Base-by-base conservation (phyloP, 2,113 vertebrate genomes). In the Rutilus rutilus region DNA sequence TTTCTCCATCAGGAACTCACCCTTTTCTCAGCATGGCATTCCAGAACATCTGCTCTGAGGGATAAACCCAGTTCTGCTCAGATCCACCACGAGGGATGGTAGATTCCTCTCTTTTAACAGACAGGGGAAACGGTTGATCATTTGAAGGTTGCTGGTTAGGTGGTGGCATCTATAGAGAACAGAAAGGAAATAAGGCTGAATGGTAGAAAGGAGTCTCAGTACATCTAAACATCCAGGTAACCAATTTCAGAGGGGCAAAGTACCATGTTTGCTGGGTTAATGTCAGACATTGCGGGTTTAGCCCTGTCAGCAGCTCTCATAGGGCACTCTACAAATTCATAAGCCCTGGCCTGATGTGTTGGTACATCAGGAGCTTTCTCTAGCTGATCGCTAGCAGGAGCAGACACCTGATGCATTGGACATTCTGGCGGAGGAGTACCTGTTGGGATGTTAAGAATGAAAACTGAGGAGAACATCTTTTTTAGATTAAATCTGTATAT, bases 1-100 rank as follows among this genome's bases (percentile, higher is more conserved):
- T 25, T 76, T 45, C 45, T 23, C 8, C 33, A 39, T 69, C 42
- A 23, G 11, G 42, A 89, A 89, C 92, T 92, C 87, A 97, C 96
- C 96, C 97, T 92, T 97, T 97, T 85, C 89, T 94, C 27, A 97
- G 90, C 97, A 97, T 97, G 10, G 97, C 96, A 89, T 97, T 97
- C 97, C 96, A 97, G 89, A 97, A 97, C 96, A 97, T 97, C 57
- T 97, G 97, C 76, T 97, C 96, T 2, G 97, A 97, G 82, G 97
- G 97, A 86, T 97, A 97, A 65, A 97, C 96, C 97, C 97, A 97
- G 21, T 96, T 96, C 87, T 96, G 95, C n/a, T 95, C 94, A 47
- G 95, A 95, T 75, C 91, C 90, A 5, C 95, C 92, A 86, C 96
- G 93, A 1, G 97, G 96, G 90, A 97, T 97, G 6, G 90, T 95